Percentiles rank a stretch among this genome's conserved stretches.
phyloP scores from a whole-genome alignment of 2,113 vertebrate species.

The Machaerirhynchus nigripectus region DNA sequence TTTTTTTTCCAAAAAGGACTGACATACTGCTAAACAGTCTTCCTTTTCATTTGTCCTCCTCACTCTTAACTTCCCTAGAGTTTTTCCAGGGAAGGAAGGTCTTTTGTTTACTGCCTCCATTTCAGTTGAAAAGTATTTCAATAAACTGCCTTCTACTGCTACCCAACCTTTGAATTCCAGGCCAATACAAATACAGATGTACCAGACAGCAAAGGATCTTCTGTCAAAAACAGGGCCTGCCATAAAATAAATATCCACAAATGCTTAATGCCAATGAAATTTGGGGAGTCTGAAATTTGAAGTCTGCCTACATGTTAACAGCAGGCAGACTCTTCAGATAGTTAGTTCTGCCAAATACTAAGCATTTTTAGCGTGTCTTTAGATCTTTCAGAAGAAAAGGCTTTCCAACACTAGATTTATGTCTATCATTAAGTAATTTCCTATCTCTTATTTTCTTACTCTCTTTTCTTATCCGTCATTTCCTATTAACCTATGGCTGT shows the following conservation, averaged over 20 bases:
- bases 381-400: not conserved
- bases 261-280: not conserved
- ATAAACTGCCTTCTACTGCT: not conserved
- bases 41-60: not conserved
- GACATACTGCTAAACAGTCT: not conserved
- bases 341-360: not conserved
- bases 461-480: not conserved
- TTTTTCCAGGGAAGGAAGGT: not conserved
- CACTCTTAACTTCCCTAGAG: not conserved
- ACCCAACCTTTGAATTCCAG: not conserved
- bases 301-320: not conserved
- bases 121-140: not conserved
- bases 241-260: not conserved
- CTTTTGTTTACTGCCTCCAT: not conserved
- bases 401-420: not conserved
- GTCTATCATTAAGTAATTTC: not conserved
- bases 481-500: not conserved
- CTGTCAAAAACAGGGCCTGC: not conserved
- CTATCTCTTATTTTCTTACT: not conserved
- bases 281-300: not conserved
- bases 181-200: not conserved
- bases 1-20: not conserved
- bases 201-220: not conserved
- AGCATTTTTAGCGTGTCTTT: not conserved
- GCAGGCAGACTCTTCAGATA: not conserved